These are phyloP conservation scores for Heliothis subflexa DNA, from an alignment of 1,140 invertebrate species.

Conservation along the genomic window DNA sequence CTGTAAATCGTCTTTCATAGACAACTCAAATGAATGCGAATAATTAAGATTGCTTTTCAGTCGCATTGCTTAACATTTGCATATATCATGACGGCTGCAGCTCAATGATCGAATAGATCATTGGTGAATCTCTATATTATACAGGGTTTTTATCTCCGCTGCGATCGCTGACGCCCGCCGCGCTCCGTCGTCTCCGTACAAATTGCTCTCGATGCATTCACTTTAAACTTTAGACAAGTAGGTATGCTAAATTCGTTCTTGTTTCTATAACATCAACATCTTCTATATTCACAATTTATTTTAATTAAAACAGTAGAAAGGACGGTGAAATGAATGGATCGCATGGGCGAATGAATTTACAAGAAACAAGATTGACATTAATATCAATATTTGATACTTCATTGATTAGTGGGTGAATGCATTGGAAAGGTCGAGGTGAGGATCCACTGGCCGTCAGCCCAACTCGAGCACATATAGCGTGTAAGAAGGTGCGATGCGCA, in stretches of 20 bases:
- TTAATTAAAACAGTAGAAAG: constrained; percentile 15
- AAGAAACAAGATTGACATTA: not conserved
- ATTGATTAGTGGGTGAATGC: constrained; percentile 64
- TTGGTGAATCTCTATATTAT: constrained; percentile 9
- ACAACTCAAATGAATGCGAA: too few relatives aligned
- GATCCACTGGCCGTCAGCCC: constrained; percentile 42
- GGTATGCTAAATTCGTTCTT: constrained; percentile 9
- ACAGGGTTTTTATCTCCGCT: constrained; percentile 11
- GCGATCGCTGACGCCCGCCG: not conserved
- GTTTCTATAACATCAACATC: constrained; percentile 29
- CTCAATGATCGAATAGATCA: constrained; percentile 4
- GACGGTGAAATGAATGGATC: constrained; percentile 1
- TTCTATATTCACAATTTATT: not conserved
- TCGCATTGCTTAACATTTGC: not conserved
- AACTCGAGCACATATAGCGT: constrained; percentile 23
- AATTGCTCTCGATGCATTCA: constrained; percentile 31
- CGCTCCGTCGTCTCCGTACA: constrained; percentile 6
- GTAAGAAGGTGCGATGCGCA: not conserved
- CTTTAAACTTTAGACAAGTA: constrained; percentile 12
- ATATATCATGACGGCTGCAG: not conserved
- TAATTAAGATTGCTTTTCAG: not conserved
- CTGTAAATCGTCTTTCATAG: too few relatives aligned
- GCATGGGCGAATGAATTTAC: constrained; percentile 7
- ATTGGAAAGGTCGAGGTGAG: constrained; percentile 69
- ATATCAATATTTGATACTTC: constrained; percentile 29